Percentiles rank a stretch among this genome's conserved stretches.
These are phyloP conservation scores for Pteropus rufus DNA, from an alignment of 2,797 vertebrate genomes.

Conservation along the genomic window DNA sequence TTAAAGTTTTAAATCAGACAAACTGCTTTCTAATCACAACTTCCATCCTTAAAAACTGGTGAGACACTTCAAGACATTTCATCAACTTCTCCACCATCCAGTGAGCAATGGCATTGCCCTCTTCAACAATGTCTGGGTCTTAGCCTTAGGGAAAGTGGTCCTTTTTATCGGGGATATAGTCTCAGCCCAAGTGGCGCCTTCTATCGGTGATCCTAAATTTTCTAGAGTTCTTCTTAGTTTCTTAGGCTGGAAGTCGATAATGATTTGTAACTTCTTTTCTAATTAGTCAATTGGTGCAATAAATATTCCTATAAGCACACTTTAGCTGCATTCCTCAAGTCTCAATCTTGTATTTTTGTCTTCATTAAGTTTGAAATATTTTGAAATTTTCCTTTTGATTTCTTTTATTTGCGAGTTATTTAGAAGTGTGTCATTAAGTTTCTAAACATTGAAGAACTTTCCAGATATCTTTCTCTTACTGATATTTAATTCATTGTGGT, in stretches of 20 bases:
- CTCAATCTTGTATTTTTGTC: background rate
- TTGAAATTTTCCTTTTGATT: conserved; percentile 4
- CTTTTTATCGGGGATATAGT: background rate
- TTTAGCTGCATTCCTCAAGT: background rate
- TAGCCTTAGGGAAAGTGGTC: background rate
- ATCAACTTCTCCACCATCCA: background rate
- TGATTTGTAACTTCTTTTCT: conserved; percentile 21
- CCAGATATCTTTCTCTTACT: background rate
- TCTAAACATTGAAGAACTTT: background rate
- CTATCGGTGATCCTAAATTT: background rate
- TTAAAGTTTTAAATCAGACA: background rate
- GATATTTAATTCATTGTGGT: background rate
- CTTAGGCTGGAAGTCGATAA: background rate
- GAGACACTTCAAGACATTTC: background rate
- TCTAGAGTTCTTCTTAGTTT: background rate
- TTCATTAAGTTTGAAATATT: conserved; percentile 3
- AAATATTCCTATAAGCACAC: background rate
- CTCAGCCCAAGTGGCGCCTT: background rate
- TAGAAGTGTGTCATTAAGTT: conserved; percentile 9
- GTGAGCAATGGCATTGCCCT: background rate
- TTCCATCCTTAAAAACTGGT: background rate
- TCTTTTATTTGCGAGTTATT: background rate
- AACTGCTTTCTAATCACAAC: background rate
- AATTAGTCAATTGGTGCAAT: background rate
- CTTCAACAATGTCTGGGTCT: background rate